These are phyloP conservation scores for Heterodera filipjevi DNA, from an alignment of 2,888 invertebrate species.

Conservation along the genomic window DNA sequence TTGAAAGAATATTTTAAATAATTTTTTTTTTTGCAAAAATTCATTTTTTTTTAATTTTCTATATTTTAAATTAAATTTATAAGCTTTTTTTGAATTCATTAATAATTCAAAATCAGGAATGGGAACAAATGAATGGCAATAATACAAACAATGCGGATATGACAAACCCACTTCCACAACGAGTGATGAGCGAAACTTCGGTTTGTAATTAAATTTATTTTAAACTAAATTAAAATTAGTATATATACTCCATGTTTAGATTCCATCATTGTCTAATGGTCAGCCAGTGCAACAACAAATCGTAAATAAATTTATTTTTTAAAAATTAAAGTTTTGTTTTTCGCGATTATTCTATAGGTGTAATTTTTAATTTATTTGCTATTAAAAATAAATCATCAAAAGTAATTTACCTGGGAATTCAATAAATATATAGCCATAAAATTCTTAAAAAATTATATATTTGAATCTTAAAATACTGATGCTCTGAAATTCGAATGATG, in stretches of 20 bases:
- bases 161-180: background rate
- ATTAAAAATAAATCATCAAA: no score
- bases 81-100: background rate
- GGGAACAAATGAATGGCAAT: background rate
- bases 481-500: no score
- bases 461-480: no score
- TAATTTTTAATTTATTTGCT: background rate
- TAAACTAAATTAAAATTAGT: background rate
- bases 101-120: background rate
- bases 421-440: no score
- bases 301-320: background rate
- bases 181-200: slow-evolving; percentile 9
- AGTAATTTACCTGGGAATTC: no score
- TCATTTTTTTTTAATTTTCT: background rate
- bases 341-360: background rate
- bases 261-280: background rate
- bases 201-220: background rate
- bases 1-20: no score
- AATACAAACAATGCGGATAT: background rate
- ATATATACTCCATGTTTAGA: background rate
- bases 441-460: no score
- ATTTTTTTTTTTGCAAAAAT: background rate
- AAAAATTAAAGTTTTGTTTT: background rate
- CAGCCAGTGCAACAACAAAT: background rate
- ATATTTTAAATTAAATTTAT: no score